phyloP scores from a whole-genome alignment of 1,140 invertebrate genomes.

The Halictus rubicundus region DNA sequence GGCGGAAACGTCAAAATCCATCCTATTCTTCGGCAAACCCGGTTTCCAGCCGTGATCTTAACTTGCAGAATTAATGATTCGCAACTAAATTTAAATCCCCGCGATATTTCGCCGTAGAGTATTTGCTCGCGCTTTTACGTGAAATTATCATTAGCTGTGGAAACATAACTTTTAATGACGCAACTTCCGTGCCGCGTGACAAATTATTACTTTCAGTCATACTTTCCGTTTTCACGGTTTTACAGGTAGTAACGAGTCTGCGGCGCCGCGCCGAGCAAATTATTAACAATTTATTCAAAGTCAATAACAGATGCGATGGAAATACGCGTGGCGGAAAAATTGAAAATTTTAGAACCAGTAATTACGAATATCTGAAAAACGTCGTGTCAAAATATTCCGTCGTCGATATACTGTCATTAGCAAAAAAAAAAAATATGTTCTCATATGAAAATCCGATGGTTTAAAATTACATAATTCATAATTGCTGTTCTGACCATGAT shows the following conservation, averaged over 20 bases:
- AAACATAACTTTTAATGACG: conserved; percentile 40
- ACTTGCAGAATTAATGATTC: neutral
- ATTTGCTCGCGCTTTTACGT: conserved; percentile 1
- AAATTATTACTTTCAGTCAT: conserved; percentile 34
- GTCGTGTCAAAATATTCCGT: no score
- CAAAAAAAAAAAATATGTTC: no score
- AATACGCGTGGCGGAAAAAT: neutral
- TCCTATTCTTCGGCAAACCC: no score
- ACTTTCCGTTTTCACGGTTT: conserved; percentile 6
- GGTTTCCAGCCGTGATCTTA: neutral
- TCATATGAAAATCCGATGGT: no score
- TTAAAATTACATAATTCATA: no score
- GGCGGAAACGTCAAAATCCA: no score
- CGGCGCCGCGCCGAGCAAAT: neutral
- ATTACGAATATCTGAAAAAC: neutral
- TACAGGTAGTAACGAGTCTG: neutral
- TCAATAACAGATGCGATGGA: neutral
- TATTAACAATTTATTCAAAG: neutral
- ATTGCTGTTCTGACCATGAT: no score
- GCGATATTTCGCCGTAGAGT: neutral
- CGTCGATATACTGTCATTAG: no score
- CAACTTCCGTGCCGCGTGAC: conserved; percentile 19
- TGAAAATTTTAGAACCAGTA: neutral
- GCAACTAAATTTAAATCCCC: neutral
- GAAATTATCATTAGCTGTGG: conserved; percentile 38